Conservation (phyloP, 2,113 vertebrate species). For the Sturnira hondurensis region DNA sequence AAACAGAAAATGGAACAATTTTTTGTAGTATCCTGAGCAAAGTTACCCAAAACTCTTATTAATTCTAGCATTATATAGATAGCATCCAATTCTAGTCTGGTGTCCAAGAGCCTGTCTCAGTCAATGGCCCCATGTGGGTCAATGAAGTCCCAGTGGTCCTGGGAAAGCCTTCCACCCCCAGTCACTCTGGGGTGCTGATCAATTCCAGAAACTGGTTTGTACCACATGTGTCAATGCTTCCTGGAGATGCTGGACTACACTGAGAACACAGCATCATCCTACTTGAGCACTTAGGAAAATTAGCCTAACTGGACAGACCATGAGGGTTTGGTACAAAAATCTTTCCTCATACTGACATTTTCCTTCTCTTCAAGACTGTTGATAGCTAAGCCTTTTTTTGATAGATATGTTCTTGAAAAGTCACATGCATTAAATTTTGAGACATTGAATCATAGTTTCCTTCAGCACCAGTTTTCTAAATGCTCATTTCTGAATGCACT, state of each 20-base stretch:
- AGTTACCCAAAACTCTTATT: not conserved
- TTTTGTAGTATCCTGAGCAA: constrained; percentile 1
- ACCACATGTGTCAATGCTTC: not conserved
- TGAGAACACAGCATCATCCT: not conserved
- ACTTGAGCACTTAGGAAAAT: not conserved
- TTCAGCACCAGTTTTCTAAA: not conserved
- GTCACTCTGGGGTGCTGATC: not conserved
- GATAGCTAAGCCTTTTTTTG: not conserved
- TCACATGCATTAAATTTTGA: not conserved
- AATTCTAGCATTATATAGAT: not conserved
- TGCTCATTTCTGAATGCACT: not conserved
- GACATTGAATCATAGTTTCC: not conserved
- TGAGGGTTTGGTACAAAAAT: not conserved
- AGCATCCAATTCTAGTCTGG: not conserved
- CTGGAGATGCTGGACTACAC: not conserved
- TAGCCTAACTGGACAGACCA: not conserved
- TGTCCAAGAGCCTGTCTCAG: not conserved
- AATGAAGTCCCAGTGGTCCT: not conserved
- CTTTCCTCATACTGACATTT: not conserved
- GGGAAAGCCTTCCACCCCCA: not conserved
- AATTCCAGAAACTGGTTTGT: not conserved
- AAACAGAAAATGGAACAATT: constrained; percentile 7
- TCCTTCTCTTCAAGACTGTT: not conserved
- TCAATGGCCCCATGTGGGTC: not conserved
- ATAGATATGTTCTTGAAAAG: not conserved